Evolutionary conservation across 2,888 invertebrate genomes (phyloP).

Genomic region (Nomada hirtipes): DNA sequence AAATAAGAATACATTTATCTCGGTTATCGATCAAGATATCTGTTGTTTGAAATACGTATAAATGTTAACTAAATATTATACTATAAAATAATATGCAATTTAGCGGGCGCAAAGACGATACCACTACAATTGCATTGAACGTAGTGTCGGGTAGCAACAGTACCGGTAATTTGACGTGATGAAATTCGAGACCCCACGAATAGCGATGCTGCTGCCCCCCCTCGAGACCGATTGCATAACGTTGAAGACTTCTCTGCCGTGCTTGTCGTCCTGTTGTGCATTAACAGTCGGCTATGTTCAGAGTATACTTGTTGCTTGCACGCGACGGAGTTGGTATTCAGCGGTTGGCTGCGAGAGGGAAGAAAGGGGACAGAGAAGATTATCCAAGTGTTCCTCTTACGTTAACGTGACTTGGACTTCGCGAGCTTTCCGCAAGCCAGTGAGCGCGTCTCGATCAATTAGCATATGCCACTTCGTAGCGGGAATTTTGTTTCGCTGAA

Average conservation of each 20-base stretch:
- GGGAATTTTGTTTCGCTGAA: constrained; percentile 59
- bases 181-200: constrained; percentile 2
- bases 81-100: too few relatives aligned
- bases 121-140: too few relatives aligned
- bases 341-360: constrained; percentile 40
- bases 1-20: too few relatives aligned
- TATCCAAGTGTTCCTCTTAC: constrained; percentile 52
- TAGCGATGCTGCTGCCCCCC: background rate
- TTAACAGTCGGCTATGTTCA: constrained; percentile 51
- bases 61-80: too few relatives aligned
- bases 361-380: constrained; percentile 45
- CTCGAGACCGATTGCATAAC: background rate
- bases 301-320: constrained; percentile 67
- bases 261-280: constrained; percentile 26
- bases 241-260: constrained; percentile 6
- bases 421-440: constrained; percentile 62
- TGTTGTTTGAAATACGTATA: too few relatives aligned
- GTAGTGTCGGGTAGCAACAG: background rate
- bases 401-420: constrained; percentile 52
- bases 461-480: constrained; percentile 65
- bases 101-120: too few relatives aligned
- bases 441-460: constrained; percentile 65
- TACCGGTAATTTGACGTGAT: background rate
- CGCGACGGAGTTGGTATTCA: constrained; percentile 49
- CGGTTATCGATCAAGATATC: too few relatives aligned